Evolutionary conservation across 2,113 vertebrate species (phyloP).

Genomic region (Muntiacus muntjak): DNA sequence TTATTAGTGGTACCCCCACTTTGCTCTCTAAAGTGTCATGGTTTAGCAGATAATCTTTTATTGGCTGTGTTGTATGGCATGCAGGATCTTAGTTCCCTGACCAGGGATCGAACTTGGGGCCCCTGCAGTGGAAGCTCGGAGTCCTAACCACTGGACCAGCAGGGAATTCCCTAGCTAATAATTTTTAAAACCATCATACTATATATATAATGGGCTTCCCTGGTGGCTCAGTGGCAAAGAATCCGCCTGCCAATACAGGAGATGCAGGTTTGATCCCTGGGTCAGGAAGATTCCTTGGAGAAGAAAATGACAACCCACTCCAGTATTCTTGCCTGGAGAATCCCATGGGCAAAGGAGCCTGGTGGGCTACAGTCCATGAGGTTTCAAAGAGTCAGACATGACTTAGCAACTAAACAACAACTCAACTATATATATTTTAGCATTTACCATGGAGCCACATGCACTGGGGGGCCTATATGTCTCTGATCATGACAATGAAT

Average conservation of each 20-base stretch:
- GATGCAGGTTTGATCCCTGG: not conserved
- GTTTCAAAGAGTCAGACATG: not conserved
- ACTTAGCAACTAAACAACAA: not conserved
- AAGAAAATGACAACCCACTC: not conserved
- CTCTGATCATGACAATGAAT: not conserved
- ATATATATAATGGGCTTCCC: not conserved
- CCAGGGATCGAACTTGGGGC: not conserved
- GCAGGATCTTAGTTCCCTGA: not conserved
- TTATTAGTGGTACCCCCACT: not conserved
- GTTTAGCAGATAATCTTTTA: not conserved
- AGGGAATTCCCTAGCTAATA: not conserved
- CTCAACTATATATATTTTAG: not conserved
- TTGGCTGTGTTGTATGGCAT: not conserved
- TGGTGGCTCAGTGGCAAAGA: not conserved
- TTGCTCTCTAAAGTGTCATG: too few relatives aligned
- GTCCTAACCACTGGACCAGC: not conserved
- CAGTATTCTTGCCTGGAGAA: not conserved
- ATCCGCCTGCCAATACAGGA: not conserved
- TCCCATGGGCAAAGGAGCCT: not conserved
- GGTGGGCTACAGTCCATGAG: not conserved
- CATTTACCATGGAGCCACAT: not conserved
- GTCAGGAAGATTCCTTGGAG: not conserved
- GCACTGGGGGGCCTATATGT: fast-evolving
- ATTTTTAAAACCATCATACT: not conserved
- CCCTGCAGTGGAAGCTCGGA: not conserved